Base-by-base conservation (phyloP, 1,140 invertebrate species). In the Sesamia nonagrioides region DNA sequence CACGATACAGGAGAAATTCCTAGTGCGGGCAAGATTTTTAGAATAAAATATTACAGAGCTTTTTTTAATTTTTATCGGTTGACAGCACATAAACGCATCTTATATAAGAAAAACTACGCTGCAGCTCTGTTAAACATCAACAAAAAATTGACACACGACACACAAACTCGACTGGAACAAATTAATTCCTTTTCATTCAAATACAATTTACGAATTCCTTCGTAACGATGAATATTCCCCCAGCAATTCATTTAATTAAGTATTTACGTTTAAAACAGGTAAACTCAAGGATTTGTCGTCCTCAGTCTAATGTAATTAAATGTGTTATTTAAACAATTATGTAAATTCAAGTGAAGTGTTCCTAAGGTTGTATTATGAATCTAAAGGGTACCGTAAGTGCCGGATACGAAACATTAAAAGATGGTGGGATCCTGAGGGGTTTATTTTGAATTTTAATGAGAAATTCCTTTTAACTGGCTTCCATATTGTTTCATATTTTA, bases 271-370 rank as follows among this genome's bases (percentile, higher is more conserved):
- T 78, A 45, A 77, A 77, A 77, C 76, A 80, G 77, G 80, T 84
- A 78, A 78, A 82, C 66, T 78, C 78, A 58, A 63, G 78, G 73
- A 83, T 85, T 83, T 84, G 79, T 85, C 75, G 78, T 61, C 66
- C 73, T 76, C 68, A 69, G 79, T 68, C 83, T 86, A 84, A 86
- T 85, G 83, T 85, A 85, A 87, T 88, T 87, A 88, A 84, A 86
- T 69, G 83, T 82, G 82, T 87, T 88, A 81, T 86, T 87, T 87
- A 84, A 86, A 86, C 85, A 86, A 86, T 87, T 88, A 87, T 87
- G 84, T 78, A 88, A 88, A 88, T 84, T 79, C 83, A 78, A 40
- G 72, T 52, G 86, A 86, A 86, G 81, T 85, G 82, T 80, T 56
- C 75, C 18, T 80, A 86, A 86, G 85, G 84, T 85, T 85, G 84